A percentile compares a stretch with the other conserved stretches of the same genome.
These are phyloP conservation scores for Dascyllus trimaculatus DNA, from an alignment of 2,113 vertebrate species.

Conservation along the genomic window DNA sequence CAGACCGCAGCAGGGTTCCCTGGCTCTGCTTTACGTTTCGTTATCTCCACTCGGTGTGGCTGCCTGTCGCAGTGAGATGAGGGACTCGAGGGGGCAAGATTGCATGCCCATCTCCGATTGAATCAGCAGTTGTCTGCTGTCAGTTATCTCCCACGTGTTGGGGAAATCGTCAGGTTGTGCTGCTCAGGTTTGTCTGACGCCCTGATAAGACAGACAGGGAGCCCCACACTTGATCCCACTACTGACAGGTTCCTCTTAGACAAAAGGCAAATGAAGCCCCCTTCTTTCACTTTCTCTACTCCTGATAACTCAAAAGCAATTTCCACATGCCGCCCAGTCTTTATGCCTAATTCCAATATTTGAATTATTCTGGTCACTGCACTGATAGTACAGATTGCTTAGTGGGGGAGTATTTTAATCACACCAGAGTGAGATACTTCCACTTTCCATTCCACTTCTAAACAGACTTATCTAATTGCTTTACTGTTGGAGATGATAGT, in stretches of 20 bases:
- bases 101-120: slow-evolving; percentile 63
- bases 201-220: slow-evolving; percentile 66
- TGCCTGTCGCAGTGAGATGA: slow-evolving; percentile 57
- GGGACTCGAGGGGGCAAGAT: slow-evolving; percentile 55
- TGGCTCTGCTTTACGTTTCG: slow-evolving; percentile 25
- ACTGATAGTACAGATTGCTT: slow-evolving; percentile 48
- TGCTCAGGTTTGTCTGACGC: slow-evolving; percentile 41
- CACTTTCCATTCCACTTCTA: slow-evolving; percentile 50
- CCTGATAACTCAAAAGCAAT: slow-evolving; percentile 42
- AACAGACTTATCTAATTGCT: slow-evolving; percentile 52
- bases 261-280: slow-evolving; percentile 29
- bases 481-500: slow-evolving; percentile 33
- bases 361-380: slow-evolving; percentile 54
- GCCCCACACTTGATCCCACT: slow-evolving; percentile 36
- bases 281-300: background rate
- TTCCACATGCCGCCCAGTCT: slow-evolving; percentile 38
- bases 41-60: slow-evolving; percentile 45
- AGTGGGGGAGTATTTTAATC: slow-evolving; percentile 57
- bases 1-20: slow-evolving; percentile 12
- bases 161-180: slow-evolving; percentile 61
- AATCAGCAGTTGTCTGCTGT: slow-evolving; percentile 69
- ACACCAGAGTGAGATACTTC: slow-evolving; percentile 39
- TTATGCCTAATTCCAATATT: slow-evolving; percentile 52
- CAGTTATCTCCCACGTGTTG: slow-evolving; percentile 71
- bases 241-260: slow-evolving; percentile 43